Evolutionary conservation across 2,888 invertebrate species (phyloP).

Genomic region (Plutella xylostella): DNA sequence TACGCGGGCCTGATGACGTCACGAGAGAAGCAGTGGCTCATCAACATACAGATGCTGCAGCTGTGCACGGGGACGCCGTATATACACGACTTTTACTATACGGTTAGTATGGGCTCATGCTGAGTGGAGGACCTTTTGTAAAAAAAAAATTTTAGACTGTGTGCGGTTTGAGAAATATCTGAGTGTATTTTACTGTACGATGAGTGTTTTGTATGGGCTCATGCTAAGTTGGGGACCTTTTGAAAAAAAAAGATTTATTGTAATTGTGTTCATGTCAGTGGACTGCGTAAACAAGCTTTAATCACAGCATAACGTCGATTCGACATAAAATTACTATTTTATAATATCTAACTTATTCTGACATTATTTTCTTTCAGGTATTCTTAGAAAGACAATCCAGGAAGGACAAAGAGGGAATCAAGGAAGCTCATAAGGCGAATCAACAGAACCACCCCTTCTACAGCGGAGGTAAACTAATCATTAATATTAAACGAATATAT

Average conservation of each 20-base stretch:
- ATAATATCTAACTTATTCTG: background rate
- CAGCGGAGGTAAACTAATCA: constrained; percentile 50
- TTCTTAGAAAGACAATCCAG: constrained; percentile 74
- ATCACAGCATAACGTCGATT: background rate
- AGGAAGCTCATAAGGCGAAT: constrained; percentile 73
- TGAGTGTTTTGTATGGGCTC: no score
- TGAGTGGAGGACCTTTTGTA: background rate
- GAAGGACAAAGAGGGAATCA: constrained; percentile 69
- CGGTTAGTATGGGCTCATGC: constrained; percentile 68
- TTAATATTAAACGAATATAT: no score
- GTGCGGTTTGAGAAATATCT: no score
- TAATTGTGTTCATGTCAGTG: no score
- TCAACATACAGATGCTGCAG: constrained; percentile 94
- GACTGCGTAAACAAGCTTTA: no score
- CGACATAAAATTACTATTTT: background rate
- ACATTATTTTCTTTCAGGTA: constrained; percentile 43
- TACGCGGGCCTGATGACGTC: constrained; percentile 94
- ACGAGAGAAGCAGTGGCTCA: constrained; percentile 95
- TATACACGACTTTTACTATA: constrained; percentile 97
- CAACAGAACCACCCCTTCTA: constrained; percentile 74
- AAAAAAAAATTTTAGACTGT: no score
- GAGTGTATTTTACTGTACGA: no score
- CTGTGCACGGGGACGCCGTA: constrained; percentile 95
- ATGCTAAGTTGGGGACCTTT: no score
- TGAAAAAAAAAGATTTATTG: no score